A percentile compares a stretch with the other conserved stretches of the same genome.
phyloP scores from a whole-genome alignment of 2,888 invertebrate species.

The Microplitis manilae region DNA sequence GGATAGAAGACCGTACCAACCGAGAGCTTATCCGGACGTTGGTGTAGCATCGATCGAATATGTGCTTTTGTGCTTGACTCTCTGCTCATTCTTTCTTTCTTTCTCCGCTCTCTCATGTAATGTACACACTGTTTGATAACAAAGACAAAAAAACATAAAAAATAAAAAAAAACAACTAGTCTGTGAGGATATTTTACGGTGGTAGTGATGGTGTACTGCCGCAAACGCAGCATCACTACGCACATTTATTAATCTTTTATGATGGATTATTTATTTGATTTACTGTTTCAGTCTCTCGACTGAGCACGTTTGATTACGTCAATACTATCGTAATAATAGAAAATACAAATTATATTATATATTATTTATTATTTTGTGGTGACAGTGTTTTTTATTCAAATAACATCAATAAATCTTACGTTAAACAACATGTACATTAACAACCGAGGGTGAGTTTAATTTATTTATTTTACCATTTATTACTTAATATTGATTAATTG shows the following conservation, averaged over 20 bases:
- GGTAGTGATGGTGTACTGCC: conserved; percentile 18
- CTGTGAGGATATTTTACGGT: background rate
- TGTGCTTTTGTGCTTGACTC: conserved; percentile 36
- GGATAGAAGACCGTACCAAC: conserved; percentile 12
- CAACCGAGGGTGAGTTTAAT: background rate
- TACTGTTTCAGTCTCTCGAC: background rate
- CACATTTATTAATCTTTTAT: conserved; percentile 5
- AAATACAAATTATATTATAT: background rate
- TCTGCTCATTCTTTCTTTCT: conserved; percentile 24
- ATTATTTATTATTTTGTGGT: conserved; percentile 5
- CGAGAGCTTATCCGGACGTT: conserved; percentile 36
- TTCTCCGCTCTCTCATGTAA: conserved; percentile 15
- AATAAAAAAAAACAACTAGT: background rate
- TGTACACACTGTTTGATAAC: conserved; percentile 20
- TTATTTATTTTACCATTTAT: background rate
- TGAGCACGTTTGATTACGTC: conserved; percentile 1
- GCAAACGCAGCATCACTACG: conserved; percentile 15
- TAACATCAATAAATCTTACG: background rate
- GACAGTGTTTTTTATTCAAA: background rate
- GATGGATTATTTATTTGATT: background rate
- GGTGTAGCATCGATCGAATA: conserved; percentile 44
- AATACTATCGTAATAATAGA: background rate
- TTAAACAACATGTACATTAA: background rate
- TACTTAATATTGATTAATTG: background rate
- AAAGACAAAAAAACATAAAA: background rate